Evolutionary conservation across 2,113 vertebrate species (phyloP).

Genomic region (Anolis sagrei): DNA sequence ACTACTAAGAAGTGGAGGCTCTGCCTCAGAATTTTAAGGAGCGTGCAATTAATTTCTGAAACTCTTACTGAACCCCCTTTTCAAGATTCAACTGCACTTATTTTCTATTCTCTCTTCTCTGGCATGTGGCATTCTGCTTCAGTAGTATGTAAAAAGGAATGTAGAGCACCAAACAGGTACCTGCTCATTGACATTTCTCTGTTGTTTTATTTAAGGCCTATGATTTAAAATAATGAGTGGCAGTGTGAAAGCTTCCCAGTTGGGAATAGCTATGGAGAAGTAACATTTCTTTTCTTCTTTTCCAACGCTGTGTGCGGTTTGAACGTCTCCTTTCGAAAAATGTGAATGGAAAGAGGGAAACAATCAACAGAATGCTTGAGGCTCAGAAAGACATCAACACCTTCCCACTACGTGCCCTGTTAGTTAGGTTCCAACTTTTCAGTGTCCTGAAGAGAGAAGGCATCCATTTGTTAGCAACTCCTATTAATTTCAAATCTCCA

Average conservation of each 20-base stretch:
- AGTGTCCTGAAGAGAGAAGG: not conserved
- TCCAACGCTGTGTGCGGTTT: not conserved
- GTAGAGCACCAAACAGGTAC: not conserved
- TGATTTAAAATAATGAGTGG: not conserved
- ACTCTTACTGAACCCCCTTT: not conserved
- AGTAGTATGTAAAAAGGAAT: not conserved
- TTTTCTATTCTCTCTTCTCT: not conserved
- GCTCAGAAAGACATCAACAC: slow-evolving; percentile 2
- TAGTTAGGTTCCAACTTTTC: not conserved
- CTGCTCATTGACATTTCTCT: rapidly evolving
- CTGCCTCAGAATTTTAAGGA: not conserved
- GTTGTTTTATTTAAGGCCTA: not conserved
- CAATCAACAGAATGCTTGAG: not conserved
- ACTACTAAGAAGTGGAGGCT: not conserved
- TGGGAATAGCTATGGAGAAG: not conserved
- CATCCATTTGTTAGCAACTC: not conserved
- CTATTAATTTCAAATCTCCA: slow-evolving; percentile 27
- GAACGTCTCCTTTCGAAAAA: not conserved
- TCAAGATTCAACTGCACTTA: not conserved
- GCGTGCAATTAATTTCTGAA: not conserved
- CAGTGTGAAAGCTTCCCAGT: rapidly evolving
- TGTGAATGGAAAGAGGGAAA: not conserved
- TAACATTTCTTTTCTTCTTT: not conserved
- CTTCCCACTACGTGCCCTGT: slow-evolving; percentile 14
- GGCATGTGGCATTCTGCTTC: not conserved